These are phyloP conservation scores for Haliclona indistincta DNA, from an alignment of 37 sponge, comb jelly and placozoan genomes.

Conservation along the genomic window DNA sequence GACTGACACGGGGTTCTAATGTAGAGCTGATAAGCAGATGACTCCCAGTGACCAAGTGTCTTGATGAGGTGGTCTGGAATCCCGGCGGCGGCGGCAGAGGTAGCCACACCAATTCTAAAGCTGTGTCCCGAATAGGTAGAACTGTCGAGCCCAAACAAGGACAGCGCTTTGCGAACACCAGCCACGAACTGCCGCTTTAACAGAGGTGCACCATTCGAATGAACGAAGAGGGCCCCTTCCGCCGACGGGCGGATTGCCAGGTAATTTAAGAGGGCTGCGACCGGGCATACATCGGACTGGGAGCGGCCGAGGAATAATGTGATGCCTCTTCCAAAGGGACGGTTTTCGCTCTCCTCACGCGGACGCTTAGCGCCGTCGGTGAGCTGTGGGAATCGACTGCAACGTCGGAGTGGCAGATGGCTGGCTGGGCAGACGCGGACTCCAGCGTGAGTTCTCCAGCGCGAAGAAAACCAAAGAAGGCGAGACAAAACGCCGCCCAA, in stretches of 20 bases:
- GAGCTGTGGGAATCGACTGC: background rate
- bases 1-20: background rate
- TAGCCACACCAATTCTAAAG: too few relatives aligned
- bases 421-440: background rate
- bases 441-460: background rate
- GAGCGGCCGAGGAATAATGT: background rate
- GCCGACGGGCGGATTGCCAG: too few relatives aligned
- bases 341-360: conserved; percentile 13
- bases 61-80: too few relatives aligned
- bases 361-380: background rate
- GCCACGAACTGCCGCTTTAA: conserved; percentile 7
- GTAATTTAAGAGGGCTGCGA: too few relatives aligned
- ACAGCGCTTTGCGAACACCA: background rate
- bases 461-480: too few relatives aligned
- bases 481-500: conserved; percentile 21
- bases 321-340: conserved; percentile 3
- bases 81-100: too few relatives aligned
- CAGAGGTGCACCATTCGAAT: background rate
- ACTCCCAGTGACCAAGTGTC: too few relatives aligned
- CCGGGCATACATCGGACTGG: too few relatives aligned
- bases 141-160: background rate
- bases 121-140: conserved; percentile 12
- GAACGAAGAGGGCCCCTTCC: conserved; percentile 1
- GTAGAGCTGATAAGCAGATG: too few relatives aligned
- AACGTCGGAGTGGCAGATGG: too few relatives aligned